phyloP scores from a whole-genome alignment of 2,888 invertebrate species.

The Melanophora roralis region DNA sequence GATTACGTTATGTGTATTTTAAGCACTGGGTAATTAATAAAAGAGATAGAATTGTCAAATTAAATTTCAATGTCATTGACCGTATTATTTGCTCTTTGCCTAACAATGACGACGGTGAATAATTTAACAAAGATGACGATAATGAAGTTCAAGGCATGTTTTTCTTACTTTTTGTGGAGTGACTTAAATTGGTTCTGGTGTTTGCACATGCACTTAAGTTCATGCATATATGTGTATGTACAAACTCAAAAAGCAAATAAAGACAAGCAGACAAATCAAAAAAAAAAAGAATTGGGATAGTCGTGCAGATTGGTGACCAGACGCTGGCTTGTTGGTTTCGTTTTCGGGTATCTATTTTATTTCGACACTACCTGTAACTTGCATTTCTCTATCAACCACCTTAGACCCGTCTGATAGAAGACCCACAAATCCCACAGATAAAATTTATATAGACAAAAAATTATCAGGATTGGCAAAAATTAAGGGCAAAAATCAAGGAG shows the following conservation, averaged over 20 bases:
- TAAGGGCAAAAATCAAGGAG: too few relatives aligned
- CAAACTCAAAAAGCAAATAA: neutral
- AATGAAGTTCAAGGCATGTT: slow-evolving; percentile 39
- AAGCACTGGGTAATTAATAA: slow-evolving; percentile 39
- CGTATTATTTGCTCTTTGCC: slow-evolving; percentile 48
- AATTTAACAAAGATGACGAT: slow-evolving; percentile 17
- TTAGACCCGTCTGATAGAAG: too few relatives aligned
- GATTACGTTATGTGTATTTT: slow-evolving; percentile 26
- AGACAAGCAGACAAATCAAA: neutral
- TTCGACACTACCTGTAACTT: too few relatives aligned
- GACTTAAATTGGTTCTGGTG: slow-evolving; percentile 57
- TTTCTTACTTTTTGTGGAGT: slow-evolving; percentile 28
- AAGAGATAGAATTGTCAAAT: slow-evolving; percentile 51
- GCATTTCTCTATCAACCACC: too few relatives aligned
- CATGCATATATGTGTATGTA: too few relatives aligned
- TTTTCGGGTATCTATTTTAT: too few relatives aligned
- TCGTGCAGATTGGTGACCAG: too few relatives aligned
- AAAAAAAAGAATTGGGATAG: neutral
- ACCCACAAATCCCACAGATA: too few relatives aligned
- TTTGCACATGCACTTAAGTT: too few relatives aligned
- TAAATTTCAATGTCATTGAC: slow-evolving; percentile 59
- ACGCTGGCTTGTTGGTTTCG: too few relatives aligned
- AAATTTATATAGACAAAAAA: too few relatives aligned
- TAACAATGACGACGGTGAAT: slow-evolving; percentile 12
- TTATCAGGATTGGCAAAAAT: too few relatives aligned